A percentile compares a stretch with the other conserved stretches of the same genome.
phyloP scores from a whole-genome alignment of 2,888 invertebrate species.

The Melipona beecheii region DNA sequence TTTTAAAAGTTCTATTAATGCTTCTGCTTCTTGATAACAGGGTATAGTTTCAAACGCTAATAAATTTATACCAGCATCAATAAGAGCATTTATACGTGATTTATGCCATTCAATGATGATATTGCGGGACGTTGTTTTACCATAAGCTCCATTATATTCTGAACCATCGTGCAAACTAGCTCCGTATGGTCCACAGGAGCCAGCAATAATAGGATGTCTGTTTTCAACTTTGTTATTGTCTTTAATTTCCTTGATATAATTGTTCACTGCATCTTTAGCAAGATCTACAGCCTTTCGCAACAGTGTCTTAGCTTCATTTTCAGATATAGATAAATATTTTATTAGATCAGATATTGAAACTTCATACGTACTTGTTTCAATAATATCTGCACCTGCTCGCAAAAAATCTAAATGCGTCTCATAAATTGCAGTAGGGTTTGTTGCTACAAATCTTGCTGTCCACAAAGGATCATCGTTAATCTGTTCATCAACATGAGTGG shows the following conservation, averaged over 20 bases:
- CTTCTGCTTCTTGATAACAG: conserved; percentile 92
- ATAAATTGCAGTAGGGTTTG: conserved; percentile 91
- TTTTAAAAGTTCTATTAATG: conserved; percentile 91
- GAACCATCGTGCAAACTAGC: conserved; percentile 96
- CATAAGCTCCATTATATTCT: conserved; percentile 95
- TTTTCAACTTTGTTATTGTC: conserved; percentile 63
- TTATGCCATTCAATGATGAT: conserved; percentile 93
- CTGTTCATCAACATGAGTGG: conserved; percentile 89
- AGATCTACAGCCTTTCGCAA: conserved; percentile 88
- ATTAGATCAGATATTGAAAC: conserved; percentile 86
- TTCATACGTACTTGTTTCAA: conserved; percentile 85
- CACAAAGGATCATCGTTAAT: conserved; percentile 95
- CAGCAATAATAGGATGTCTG: conserved; percentile 89
- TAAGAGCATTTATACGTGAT: conserved; percentile 91
- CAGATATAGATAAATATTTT: conserved; percentile 89
- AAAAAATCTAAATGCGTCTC: conserved; percentile 93
- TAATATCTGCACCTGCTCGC: conserved; percentile 93
- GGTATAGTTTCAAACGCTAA: conserved; percentile 97
- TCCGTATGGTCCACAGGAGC: conserved; percentile 97
- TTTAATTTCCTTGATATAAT: conserved; percentile 72
- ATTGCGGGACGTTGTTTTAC: conserved; percentile 87
- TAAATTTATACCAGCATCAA: conserved; percentile 93
- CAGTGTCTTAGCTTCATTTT: conserved; percentile 87
- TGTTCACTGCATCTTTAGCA: conserved; percentile 89
- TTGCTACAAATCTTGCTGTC: conserved; percentile 93